These are phyloP conservation scores for Criorhina ranunculi DNA, from an alignment of 2,888 invertebrate species.

Conservation along the genomic window DNA sequence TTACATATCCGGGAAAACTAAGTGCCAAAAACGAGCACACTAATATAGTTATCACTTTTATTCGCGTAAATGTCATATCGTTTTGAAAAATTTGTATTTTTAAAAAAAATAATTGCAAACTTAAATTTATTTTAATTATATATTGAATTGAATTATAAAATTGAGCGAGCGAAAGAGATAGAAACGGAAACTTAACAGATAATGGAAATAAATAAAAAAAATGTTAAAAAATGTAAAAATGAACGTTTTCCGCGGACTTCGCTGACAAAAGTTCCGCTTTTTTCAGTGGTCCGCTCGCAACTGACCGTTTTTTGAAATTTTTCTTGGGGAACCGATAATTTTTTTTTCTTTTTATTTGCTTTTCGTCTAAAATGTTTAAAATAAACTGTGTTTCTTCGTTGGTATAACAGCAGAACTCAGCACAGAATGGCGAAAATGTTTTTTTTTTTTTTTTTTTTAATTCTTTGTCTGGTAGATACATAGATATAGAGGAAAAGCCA, in stretches of 20 bases:
- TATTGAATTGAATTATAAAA: too few species aligned
- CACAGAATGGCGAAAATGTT: constrained; percentile 43
- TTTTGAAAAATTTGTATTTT: constrained; percentile 72
- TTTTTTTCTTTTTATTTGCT: constrained; percentile 26
- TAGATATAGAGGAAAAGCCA: constrained; percentile 44
- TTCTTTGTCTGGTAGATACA: constrained; percentile 10
- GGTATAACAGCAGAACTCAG: constrained; percentile 28
- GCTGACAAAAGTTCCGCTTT: constrained; percentile 84
- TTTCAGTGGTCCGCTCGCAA: constrained; percentile 85
- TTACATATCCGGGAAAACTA: constrained; percentile 84
- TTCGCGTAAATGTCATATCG: constrained; percentile 84
- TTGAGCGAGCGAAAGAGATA: constrained; percentile 63
- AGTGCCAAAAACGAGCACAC: constrained; percentile 84
- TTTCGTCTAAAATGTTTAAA: constrained; percentile 61
- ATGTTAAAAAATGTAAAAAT: constrained; percentile 73
- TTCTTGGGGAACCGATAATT: constrained; percentile 61
- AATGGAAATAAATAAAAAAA: constrained; percentile 71
- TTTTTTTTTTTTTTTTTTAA: constrained; percentile 45
- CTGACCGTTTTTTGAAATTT: constrained; percentile 82
- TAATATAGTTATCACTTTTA: constrained; percentile 84
- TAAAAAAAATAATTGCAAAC: constrained; percentile 57
- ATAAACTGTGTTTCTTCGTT: constrained; percentile 68
- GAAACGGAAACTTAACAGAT: constrained; percentile 58
- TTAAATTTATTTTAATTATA: constrained; percentile 12
- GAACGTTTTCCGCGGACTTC: constrained; percentile 85